Evolutionary conservation across 2,797 vertebrate genomes (phyloP), one percentile per base, ranked within the genome.

Genomic region (Falco columbarius): DNA sequence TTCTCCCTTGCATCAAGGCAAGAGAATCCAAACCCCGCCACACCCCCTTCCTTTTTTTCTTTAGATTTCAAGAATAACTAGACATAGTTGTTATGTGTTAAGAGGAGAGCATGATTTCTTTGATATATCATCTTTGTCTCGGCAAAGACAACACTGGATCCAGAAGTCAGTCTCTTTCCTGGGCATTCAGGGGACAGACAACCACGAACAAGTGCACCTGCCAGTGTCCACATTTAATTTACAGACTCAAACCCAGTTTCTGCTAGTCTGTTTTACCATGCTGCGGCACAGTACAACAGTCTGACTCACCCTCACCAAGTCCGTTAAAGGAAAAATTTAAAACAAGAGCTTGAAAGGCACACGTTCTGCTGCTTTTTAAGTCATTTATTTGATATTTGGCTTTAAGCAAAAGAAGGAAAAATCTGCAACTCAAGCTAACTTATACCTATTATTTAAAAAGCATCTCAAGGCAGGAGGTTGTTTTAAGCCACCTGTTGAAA

Each of bases 11-110:
- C 21, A 30, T 14, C 42, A 73, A 65, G 15, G 18, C 27, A 77
- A 70, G 22, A 20, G 12, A 29, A 15, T 21, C 36, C 5, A 88
- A 76, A 22, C 10, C 0, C 2, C 3, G 19, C 15, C 13, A 2
- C 38, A 6, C 38, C 11, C 38, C 38, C 13, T 6, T 10, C 38
- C 12, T 36, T 61, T 86, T 47, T 80, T 7, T 29, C 55, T 38
- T 66, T 22, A 23, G n/a, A 47, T 30, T 51, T 15, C 23, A 79
- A n/a, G 5, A 76, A 36, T 49, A 91, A 44, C 23, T 38, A 34
- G 47, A 54, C 6, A 38, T 27, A 19, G 29, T 49, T 49, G 14
- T 42, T 84, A 18, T 22, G 36, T 38, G 36, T 38, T 38, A 38
- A 38, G 21, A 40, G 66, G 32, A 52, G 10, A 59, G 18, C 13